Evolutionary conservation across 2,113 vertebrate genomes (phyloP).

Genomic region (Phasianus colchicus): DNA sequence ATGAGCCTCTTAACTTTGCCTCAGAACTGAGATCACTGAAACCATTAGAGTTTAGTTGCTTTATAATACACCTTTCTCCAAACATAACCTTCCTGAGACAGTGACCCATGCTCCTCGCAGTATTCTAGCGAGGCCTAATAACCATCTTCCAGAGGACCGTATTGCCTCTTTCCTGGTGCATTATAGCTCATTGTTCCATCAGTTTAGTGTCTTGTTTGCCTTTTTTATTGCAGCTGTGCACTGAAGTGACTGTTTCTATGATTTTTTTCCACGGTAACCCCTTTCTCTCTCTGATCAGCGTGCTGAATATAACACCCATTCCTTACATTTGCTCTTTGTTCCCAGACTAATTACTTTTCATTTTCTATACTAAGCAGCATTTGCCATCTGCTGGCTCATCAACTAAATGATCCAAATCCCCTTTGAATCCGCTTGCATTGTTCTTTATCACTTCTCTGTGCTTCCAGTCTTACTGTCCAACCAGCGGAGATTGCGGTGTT

Average conservation of each 20-base stretch:
- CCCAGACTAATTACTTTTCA: constrained; percentile 53
- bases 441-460: neutral
- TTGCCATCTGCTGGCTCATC: constrained; percentile 67
- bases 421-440: constrained; percentile 22
- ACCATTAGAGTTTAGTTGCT: constrained; percentile 31
- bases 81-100: constrained; percentile 50
- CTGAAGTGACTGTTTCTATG: constrained; percentile 38
- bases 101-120: constrained; percentile 29
- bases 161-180: constrained; percentile 21
- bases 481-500: neutral
- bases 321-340: constrained; percentile 54
- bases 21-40: neutral
- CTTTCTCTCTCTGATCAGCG: neutral
- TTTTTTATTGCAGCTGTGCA: constrained; percentile 69
- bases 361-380: constrained; percentile 46
- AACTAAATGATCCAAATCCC: constrained; percentile 56
- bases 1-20: constrained; percentile 20
- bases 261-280: constrained; percentile 23
- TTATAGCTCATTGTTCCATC: constrained; percentile 32
- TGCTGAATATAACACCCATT: neutral
- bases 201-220: constrained; percentile 53
- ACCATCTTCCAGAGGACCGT: constrained; percentile 22
- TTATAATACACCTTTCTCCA: constrained; percentile 39
- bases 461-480: neutral
- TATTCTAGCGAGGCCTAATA: constrained; percentile 41